Evolutionary conservation across 2,797 vertebrate genomes (phyloP).

Genomic region (Clarias pachynema): DNA sequence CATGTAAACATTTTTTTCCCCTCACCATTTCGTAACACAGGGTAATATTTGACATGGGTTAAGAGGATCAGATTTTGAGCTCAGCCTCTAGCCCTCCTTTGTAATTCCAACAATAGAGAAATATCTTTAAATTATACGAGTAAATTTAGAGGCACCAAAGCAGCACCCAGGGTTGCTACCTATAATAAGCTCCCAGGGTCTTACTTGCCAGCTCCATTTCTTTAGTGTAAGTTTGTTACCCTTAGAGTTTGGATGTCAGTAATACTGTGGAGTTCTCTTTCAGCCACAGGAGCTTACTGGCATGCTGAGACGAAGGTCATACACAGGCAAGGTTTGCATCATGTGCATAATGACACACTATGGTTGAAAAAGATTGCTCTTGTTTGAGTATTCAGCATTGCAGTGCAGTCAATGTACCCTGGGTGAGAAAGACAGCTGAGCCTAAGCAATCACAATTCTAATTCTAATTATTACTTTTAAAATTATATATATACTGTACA

Average conservation of each 20-base stretch:
- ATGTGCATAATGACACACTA: constrained; percentile 10
- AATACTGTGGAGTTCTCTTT: constrained; percentile 4
- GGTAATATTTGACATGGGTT: not conserved
- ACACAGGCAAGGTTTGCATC: constrained; percentile 7
- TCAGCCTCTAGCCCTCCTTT: not conserved
- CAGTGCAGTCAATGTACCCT: not conserved
- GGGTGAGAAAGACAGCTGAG: not conserved
- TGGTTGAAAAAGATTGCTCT: constrained; percentile 10
- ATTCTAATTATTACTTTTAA: not conserved
- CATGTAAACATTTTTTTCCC: not conserved
- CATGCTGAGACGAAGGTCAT: constrained; percentile 14
- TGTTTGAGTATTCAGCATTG: constrained; percentile 2
- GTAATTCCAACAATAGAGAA: not conserved
- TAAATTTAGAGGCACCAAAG: constrained; percentile 14
- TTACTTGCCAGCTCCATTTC: constrained; percentile 13
- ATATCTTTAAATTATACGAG: not conserved
- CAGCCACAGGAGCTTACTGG: constrained; percentile 14
- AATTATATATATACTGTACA: too few relatives aligned
- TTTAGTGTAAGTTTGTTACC: constrained; percentile 37
- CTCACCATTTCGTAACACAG: not conserved
- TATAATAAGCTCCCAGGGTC: constrained; percentile 33
- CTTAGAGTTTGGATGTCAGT: constrained; percentile 7
- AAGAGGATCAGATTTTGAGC: not conserved
- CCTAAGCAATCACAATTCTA: not conserved
- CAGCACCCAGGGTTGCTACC: not conserved